Base-by-base conservation (phyloP, 2,888 invertebrate genomes). In the Gastrophysa polygoni region DNA sequence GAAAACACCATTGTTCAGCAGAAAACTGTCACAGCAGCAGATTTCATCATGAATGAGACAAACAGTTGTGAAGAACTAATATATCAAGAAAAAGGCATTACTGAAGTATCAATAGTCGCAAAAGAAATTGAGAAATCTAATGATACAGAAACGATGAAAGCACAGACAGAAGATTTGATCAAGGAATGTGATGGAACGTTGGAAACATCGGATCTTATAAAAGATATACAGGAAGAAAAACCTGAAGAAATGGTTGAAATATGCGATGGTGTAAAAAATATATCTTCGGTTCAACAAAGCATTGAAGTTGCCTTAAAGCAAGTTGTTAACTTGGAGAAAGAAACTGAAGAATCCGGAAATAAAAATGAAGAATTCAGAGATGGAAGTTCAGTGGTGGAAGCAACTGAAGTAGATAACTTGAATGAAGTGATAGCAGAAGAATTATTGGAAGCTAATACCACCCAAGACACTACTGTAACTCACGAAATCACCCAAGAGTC, bases 381-480 rank as follows among this genome's bases (percentile, higher is more conserved):
- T 38, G 10, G 10, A 8, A 32, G 10, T 16, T 16, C 6, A 29
- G 17, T 17, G 4, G n/a, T 52, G 24, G 52, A 52, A 52, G 16
- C 29, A 4, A 18, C n/a, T 18, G 32, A 10, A 17, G 11, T 10
- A 10, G 29, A 20, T 32, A 34, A n/a, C n/a, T n/a, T n/a, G n/a
- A n/a, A 32, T 5, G 29, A 20, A n/a, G 2, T 24, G 7, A 7
- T 24, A 5, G 24, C 32, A n/a, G 51, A 52, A 20, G 10, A 11
- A 18, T 21, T 21, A 8, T 18, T 28, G 24, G 56, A 34, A 8
- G 24, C 29, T 17, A 54, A 63, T 14, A 63, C 52, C 6, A 62
- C 60, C 8, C 66, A 68, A 54, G 66, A 61, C 32, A 57, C 64
- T n/a, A 66, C 66, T 20, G 8, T 64, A 14, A 64, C 63, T 16